Base-by-base conservation (phyloP, 2,888 invertebrate species). In the Sphinx pinastri region DNA sequence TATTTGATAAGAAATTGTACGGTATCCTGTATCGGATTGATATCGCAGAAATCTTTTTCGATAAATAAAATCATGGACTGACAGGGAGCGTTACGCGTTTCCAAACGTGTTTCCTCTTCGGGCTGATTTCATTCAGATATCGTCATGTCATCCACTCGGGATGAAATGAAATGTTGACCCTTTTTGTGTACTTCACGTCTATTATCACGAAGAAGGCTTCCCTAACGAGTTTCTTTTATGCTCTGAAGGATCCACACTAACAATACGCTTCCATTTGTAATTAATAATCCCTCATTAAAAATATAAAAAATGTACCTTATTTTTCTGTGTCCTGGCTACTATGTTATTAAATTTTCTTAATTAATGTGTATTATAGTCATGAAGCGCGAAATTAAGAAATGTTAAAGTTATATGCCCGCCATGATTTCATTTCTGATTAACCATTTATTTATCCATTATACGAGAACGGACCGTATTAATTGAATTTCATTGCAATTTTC, bases 171-270 rank as follows among this genome's bases (percentile, higher is more conserved):
- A 86, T 81, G 84, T 85, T 85, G 84, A 86, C 84, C 87, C 84
- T 86, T 87, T 87, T 86, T 88, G 83, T 85, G 76, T 79, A 84
- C 79, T 80, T 78, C 78, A 76, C 78, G 77, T 74, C 83, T 82
- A 85, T 85, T 87, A 87, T 85, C 81, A 87, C 83, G 82, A 82
- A 83, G 79, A 82, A 81, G 84, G 81, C 83, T 83, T 77, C 78
- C 85, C 85, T 90, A 88, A 89, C 86, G 85, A 90, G 86, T 84
- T 86, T 82, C 85, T 88, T 90, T 71, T 84, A 85, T 85, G 79
- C 80, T 82, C 75, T 82, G 76, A 78, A 86, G 86, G 85, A 86
- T 84, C 81, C 80, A 79, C 81, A 79, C 77, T 81, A 84, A 88
- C 87, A 90, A 89, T 86, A 82, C 84, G 78, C 77, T 74, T 79